Percentiles rank a stretch among this genome's conserved stretches.
Conservation (phyloP, 2,888 invertebrate genomes). For the Vandiemenella viatica region DNA sequence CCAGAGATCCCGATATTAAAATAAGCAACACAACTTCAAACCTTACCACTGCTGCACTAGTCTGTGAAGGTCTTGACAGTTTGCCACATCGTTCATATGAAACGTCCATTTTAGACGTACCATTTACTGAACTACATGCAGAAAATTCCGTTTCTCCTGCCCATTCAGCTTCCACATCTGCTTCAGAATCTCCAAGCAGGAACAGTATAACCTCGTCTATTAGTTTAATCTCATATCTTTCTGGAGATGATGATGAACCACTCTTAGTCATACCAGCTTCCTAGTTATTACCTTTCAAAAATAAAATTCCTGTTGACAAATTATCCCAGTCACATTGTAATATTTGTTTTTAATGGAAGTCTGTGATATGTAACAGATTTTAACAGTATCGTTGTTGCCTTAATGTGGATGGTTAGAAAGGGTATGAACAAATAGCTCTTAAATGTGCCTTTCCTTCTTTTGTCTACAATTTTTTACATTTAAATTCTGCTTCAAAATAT, state of each 20-base stretch:
- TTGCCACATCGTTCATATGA: background rate
- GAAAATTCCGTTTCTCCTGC: slow-evolving; percentile 2
- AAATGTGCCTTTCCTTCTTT: too few species aligned
- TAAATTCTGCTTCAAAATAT: too few species aligned
- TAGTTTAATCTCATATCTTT: slow-evolving; percentile 9
- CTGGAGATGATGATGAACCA: slow-evolving; percentile 11
- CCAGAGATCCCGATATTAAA: too few species aligned
- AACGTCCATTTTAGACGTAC: too few species aligned
- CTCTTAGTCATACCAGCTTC: slow-evolving; percentile 8
- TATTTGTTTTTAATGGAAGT: too few species aligned
- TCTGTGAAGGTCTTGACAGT: background rate
- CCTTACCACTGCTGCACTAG: background rate
- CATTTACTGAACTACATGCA: background rate
- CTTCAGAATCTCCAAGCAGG: slow-evolving; percentile 18
- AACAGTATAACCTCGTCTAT: slow-evolving; percentile 20
- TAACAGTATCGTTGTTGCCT: too few species aligned
- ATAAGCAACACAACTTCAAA: background rate
- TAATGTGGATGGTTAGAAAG: too few species aligned
- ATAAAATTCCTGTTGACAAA: too few species aligned
- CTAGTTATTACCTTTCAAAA: background rate
- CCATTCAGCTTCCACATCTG: slow-evolving; percentile 9
- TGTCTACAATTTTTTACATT: too few species aligned
- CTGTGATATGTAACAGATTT: too few species aligned
- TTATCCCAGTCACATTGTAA: too few species aligned
- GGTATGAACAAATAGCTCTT: too few species aligned